Base-by-base conservation (phyloP, 2,888 invertebrate genomes). In the Stenodera caucasica region DNA sequence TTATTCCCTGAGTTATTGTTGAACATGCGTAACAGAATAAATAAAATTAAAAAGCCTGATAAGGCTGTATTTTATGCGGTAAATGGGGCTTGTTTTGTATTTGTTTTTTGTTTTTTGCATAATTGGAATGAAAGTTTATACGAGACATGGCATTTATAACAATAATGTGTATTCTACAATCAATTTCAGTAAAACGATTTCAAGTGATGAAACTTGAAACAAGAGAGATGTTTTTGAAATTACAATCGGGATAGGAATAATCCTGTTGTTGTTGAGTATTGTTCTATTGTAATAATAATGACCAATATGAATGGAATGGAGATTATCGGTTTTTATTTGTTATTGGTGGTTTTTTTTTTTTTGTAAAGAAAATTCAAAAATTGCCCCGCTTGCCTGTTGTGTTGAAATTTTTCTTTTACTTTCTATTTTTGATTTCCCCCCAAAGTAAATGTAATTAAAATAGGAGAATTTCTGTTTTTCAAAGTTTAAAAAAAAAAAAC, bases 401-500 rank as follows among this genome's bases (percentile, higher is more conserved):
- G 14, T 14, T 21, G 18, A 2, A 40, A 40, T 45, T 45, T 8
- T 37, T 8, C 11, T 1, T 2, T 12, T 2, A 12, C 1, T 14
- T 21, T 2, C 0, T 26, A 9, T 49, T 21, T 49, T 23, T 49
- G n/a, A n/a, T n/a, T 26, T 26, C 4, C 18, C 14, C 49, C 14
- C 5, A 14, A 30, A 23, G 12, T 49, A 26, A 14, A 50, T 21
- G n/a, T n/a, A 50, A 32, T 18, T 40, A 52, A n/a, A 23, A 35
- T 57, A 50, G 37, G 23, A 57, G 37, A 51, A 33, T 57, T 52
- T 52, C 45, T 40, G 40, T 58, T 52, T 49, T 45, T 18, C 45
- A 9, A 18, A 32, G 33, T 45, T 21, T 51, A 30, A 21, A 52
- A 49, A 26, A 26, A 26, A 26, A 3, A 18, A 37, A 32, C 29